Evolutionary conservation across 2,797 vertebrate genomes (phyloP).

Genomic region (Catamblyrhynchus diadema): DNA sequence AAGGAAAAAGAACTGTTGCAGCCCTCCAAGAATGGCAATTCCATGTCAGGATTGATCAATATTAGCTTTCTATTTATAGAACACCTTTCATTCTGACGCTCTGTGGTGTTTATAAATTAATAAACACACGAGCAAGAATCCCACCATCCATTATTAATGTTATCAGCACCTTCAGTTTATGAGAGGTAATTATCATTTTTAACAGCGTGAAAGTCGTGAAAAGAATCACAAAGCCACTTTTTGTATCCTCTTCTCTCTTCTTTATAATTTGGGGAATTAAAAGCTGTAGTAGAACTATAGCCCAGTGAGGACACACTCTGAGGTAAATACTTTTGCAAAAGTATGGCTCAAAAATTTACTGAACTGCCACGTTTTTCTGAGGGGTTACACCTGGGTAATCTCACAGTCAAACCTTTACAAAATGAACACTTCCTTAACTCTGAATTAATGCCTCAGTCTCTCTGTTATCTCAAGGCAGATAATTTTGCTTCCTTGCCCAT

Average conservation of each 20-base stretch:
- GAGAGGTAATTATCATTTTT: slow-evolving; percentile 16
- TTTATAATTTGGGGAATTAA: not conserved
- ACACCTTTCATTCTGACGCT: not conserved
- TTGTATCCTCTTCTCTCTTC: not conserved
- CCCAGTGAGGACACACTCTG: not conserved
- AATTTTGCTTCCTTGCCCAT: not conserved
- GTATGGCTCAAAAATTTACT: not conserved
- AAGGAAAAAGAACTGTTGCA: not conserved
- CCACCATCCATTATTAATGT: slow-evolving; percentile 48
- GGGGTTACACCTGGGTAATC: not conserved
- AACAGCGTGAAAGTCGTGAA: not conserved
- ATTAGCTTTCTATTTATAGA: slow-evolving; percentile 46
- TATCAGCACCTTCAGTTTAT: not conserved
- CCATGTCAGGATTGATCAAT: slow-evolving; percentile 45
- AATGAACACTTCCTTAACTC: not conserved
- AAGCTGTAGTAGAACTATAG: not conserved
- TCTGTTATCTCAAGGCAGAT: not conserved
- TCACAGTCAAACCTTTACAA: not conserved
- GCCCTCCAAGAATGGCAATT: slow-evolving; percentile 1
- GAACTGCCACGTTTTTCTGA: not conserved
- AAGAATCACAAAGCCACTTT: not conserved
- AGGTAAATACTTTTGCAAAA: not conserved
- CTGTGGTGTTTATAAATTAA: slow-evolving; percentile 58
- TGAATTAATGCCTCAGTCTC: not conserved
- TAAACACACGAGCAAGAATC: slow-evolving; percentile 41